Percentiles rank a stretch among this genome's conserved stretches.
These are phyloP conservation scores for Eustalomyia histrio DNA, from an alignment of 2,888 invertebrate species.

Conservation along the genomic window DNA sequence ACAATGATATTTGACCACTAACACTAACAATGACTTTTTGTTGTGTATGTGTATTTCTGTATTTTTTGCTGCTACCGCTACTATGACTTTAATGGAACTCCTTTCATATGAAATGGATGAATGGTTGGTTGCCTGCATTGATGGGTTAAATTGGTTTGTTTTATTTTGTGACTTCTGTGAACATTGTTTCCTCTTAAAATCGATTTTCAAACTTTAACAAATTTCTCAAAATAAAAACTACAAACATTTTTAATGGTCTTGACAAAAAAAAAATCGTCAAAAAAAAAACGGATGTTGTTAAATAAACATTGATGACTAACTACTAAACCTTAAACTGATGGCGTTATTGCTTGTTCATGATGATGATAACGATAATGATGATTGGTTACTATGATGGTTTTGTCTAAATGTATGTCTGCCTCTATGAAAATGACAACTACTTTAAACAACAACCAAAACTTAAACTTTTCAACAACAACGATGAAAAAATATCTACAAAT, in stretches of 20 bases:
- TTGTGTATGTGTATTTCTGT: neutral
- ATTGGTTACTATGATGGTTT: slow-evolving; percentile 56
- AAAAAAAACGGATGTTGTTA: slow-evolving; percentile 70
- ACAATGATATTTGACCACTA: slow-evolving; percentile 75
- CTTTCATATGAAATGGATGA: slow-evolving; percentile 42
- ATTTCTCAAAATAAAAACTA: slow-evolving; percentile 36
- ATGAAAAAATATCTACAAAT: slow-evolving; percentile 51
- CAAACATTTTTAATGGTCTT: neutral
- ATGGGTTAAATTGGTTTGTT: slow-evolving; percentile 47
- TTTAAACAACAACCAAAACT: slow-evolving; percentile 39
- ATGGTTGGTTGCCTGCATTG: slow-evolving; percentile 49
- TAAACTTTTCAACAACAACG: slow-evolving; percentile 13
- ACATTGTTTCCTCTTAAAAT: slow-evolving; percentile 63
- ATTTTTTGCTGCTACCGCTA: slow-evolving; percentile 5
- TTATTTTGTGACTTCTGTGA: neutral
- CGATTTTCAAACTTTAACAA: slow-evolving; percentile 69
- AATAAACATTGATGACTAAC: slow-evolving; percentile 71
- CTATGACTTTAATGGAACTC: slow-evolving; percentile 26
- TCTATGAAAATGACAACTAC: slow-evolving; percentile 31
- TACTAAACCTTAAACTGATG: slow-evolving; percentile 58
- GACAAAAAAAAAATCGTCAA: slow-evolving; percentile 35
- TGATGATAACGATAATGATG: slow-evolving; percentile 61
- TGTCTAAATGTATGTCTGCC: slow-evolving; percentile 40
- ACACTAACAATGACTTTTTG: slow-evolving; percentile 64
- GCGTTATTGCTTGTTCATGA: slow-evolving; percentile 46